Base-by-base conservation (phyloP, 2,113 vertebrate genomes). In the Coryphaenoides rupestris region DNA sequence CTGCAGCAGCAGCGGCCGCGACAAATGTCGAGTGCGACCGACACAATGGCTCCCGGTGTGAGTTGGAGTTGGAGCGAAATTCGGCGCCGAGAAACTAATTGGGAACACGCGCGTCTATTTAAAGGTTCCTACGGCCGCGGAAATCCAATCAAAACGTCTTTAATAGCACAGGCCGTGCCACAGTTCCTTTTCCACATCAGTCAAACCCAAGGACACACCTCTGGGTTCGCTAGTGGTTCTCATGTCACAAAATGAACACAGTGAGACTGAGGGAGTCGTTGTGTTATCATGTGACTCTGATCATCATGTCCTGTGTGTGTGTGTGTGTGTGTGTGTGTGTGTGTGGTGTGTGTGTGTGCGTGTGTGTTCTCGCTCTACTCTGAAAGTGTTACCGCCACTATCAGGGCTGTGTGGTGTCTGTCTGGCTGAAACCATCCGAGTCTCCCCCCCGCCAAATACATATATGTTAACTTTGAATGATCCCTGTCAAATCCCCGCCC, bases 81-180 rank as follows among this genome's bases (percentile, higher is more conserved):
- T 62, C 62, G 23, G n/a, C 46, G 54, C 59, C 72, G 84, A 79
- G 70, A 76, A n/a, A 60, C 61, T 77, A 76, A 89, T 84, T 81
- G 74, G 72, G 82, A 74, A 78, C 65, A 55, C 28, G 19, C 56
- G 13, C 57, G 40, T 63, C 78, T 82, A 86, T 89, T 88, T 73
- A 79, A 84, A 84, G 81, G 73, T 77, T 66, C 17, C 55, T 65
- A 65, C 57, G 61, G 61, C 80, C 67, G 65, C 75, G 62, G 76
- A 87, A 88, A 84, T 72, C 57, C 60, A 87, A 73, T 75, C 68
- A 74, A 80, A 76, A 75, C 79, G 71, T 74, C 65, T 40, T 67
- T 54, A 64, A 79, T 73, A 70, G 68, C 72, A 80, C 56, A 70
- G 66, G 73, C 73, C 71, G 50, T 87, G 76, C 77, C 83, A 78